phyloP scores from a whole-genome alignment of 1,140 invertebrate species.

The Drosophila tani region DNA sequence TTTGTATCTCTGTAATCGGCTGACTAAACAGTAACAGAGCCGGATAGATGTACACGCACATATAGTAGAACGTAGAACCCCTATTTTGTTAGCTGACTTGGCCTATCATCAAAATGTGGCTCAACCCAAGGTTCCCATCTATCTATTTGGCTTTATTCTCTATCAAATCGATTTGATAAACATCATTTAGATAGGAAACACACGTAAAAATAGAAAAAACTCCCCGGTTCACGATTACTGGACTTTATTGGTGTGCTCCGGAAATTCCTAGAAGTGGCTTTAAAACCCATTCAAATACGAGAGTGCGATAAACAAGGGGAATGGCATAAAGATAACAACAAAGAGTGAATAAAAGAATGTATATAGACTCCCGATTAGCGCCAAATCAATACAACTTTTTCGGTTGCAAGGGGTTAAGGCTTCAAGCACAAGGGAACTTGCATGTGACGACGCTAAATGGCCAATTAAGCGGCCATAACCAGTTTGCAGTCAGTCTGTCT shows the following conservation, averaged over 20 bases:
- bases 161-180: constrained; percentile 15
- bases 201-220: background rate
- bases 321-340: constrained; percentile 8
- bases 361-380: background rate
- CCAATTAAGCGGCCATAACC: constrained; percentile 47
- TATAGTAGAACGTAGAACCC: constrained; percentile 6
- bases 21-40: constrained; percentile 38
- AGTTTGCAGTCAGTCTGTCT: constrained; percentile 30
- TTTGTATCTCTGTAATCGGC: constrained; percentile 52
- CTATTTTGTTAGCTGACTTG: constrained; percentile 16
- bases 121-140: constrained; percentile 8
- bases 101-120: constrained; percentile 18
- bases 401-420: background rate
- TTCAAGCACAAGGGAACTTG: constrained; percentile 30
- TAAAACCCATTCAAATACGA: constrained; percentile 50
- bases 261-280: constrained; percentile 55
- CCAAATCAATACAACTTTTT: constrained; percentile 9
- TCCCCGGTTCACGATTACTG: constrained; percentile 13
- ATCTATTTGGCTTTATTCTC: constrained; percentile 34
- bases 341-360: background rate
- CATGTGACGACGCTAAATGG: constrained; percentile 35
- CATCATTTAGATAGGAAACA: constrained; percentile 15
- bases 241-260: constrained; percentile 25
- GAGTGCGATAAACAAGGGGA: constrained; percentile 9
- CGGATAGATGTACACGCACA: background rate